Evolutionary conservation across 2,888 invertebrate species (phyloP).

Genomic region (Drosophila ustulata): DNA sequence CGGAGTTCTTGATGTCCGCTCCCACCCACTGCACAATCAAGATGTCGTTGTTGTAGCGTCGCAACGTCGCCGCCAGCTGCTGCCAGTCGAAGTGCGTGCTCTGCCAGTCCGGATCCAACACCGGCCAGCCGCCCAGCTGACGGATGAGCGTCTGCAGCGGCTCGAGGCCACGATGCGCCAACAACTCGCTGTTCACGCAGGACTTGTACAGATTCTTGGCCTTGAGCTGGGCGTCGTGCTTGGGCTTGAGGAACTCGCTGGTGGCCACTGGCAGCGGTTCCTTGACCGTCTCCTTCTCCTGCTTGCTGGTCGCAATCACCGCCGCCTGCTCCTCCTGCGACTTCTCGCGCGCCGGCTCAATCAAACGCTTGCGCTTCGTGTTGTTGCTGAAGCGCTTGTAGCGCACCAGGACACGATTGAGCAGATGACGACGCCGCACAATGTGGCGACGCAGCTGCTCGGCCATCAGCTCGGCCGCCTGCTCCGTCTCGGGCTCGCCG

Average conservation of each 20-base stretch:
- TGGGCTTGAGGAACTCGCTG: constrained; percentile 53
- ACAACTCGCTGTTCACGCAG: constrained; percentile 92
- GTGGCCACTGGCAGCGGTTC: neutral
- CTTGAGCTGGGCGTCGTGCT: constrained; percentile 89
- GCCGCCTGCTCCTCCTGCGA: constrained; percentile 53
- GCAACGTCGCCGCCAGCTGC: constrained; percentile 89
- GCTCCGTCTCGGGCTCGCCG: constrained; percentile 45
- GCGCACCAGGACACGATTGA: constrained; percentile 74
- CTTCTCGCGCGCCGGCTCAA: constrained; percentile 58
- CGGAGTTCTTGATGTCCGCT: constrained; percentile 96
- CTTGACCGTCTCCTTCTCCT: constrained; percentile 35
- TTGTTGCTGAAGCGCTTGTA: constrained; percentile 76
- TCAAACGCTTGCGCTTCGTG: constrained; percentile 74
- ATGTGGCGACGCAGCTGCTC: constrained; percentile 73
- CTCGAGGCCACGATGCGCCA: constrained; percentile 89
- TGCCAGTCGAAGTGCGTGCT: constrained; percentile 89
- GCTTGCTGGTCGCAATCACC: constrained; percentile 13
- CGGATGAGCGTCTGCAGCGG: constrained; percentile 90
- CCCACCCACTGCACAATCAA: constrained; percentile 95
- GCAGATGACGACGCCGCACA: constrained; percentile 68
- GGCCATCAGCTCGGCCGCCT: constrained; percentile 57
- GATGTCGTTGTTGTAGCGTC: constrained; percentile 94
- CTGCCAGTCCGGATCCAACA: constrained; percentile 89
- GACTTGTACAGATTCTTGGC: constrained; percentile 94
- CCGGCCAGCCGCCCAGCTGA: constrained; percentile 95